Evolutionary conservation across 2,888 invertebrate genomes (phyloP).

Genomic region (Epinotia brunnichana): DNA sequence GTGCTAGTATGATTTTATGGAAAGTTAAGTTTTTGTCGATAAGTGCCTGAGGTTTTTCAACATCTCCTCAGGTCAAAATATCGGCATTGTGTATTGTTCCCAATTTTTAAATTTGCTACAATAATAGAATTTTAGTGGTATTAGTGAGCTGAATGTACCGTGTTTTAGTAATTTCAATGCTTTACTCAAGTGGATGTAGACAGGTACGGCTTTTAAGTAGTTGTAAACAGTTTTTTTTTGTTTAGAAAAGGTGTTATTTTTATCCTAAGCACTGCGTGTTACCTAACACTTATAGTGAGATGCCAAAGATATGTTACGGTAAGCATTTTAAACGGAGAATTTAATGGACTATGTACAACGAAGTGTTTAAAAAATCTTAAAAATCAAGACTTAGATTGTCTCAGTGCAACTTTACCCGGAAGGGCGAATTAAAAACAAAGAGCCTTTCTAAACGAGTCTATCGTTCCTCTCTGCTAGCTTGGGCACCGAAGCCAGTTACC

Average conservation of each 20-base stretch:
- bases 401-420: slow-evolving; percentile 3
- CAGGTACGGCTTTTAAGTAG: background rate
- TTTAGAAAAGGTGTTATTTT: background rate
- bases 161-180: background rate
- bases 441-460: slow-evolving; percentile 32
- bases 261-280: background rate
- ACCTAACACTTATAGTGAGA: background rate
- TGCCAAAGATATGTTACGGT: no score
- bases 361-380: background rate
- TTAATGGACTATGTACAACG: background rate
- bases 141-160: no score
- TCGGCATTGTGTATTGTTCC: no score
- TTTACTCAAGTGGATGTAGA: background rate
- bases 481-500: slow-evolving; percentile 1
- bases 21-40: no score
- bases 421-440: slow-evolving; percentile 21
- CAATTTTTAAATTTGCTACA: no score
- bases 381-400: background rate
- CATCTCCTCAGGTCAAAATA: no score
- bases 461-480: slow-evolving; percentile 3
- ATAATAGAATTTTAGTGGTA: no score
- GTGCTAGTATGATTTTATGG: no score
- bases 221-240: background rate
- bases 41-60: no score
- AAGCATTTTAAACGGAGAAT: no score